These are phyloP conservation scores for Trichechus manatus DNA, from an alignment of 2,113 vertebrate genomes.

Conservation along the genomic window DNA sequence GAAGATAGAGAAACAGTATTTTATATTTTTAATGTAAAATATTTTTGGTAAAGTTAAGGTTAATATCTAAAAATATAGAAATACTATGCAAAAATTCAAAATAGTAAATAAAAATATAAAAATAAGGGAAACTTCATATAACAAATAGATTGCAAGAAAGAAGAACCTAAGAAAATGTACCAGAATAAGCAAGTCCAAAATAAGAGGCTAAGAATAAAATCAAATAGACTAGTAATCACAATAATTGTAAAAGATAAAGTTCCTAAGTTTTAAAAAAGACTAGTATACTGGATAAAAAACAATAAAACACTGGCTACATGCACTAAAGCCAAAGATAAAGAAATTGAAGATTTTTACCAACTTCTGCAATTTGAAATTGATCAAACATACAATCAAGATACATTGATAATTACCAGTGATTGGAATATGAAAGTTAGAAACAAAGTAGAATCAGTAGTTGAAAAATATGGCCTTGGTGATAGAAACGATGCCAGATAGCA, in stretches of 20 bases:
- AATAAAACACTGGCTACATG: not conserved
- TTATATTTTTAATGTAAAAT: not conserved
- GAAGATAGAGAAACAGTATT: not conserved
- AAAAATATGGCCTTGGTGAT: too few relatives aligned
- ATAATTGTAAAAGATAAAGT: not conserved
- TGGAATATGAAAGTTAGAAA: too few relatives aligned
- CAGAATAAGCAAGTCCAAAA: not conserved
- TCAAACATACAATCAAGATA: too few relatives aligned
- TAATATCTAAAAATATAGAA: not conserved
- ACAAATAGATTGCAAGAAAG: not conserved
- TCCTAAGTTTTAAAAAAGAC: not conserved
- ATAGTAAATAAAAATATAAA: not conserved
- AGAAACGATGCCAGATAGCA: too few relatives aligned
- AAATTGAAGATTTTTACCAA: too few relatives aligned
- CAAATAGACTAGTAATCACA: not conserved
- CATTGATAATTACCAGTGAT: too few relatives aligned
- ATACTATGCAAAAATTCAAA: not conserved
- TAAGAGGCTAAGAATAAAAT: not conserved
- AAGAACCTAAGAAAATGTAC: not conserved
- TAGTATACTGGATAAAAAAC: not conserved
- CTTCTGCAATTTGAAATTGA: too few relatives aligned
- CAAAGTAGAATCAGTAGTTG: too few relatives aligned
- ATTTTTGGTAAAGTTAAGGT: not conserved
- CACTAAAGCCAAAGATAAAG: too few relatives aligned
- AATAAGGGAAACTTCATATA: not conserved